phyloP scores from a whole-genome alignment of 1,140 invertebrate genomes.

The Riptortus pedestris region DNA sequence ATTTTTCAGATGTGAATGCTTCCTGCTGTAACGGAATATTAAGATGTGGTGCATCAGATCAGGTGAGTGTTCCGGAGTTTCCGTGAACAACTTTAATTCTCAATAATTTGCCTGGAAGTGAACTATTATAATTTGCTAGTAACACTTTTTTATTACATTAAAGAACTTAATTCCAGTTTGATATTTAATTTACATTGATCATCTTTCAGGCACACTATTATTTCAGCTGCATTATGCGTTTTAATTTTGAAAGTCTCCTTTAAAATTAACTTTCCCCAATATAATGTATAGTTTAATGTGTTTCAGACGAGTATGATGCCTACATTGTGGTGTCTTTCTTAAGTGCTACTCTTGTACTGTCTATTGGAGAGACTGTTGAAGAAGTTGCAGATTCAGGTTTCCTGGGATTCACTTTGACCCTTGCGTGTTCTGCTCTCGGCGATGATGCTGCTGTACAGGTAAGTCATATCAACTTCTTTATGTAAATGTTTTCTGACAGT shows the following conservation, averaged over 20 bases:
- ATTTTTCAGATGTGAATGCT: slow-evolving; percentile 33
- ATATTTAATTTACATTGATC: too few relatives aligned
- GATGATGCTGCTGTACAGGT: slow-evolving; percentile 96
- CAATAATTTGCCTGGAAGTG: too few relatives aligned
- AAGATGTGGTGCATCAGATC: not conserved
- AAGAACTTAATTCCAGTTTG: too few relatives aligned
- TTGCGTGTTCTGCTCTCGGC: slow-evolving; percentile 92
- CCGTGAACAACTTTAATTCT: not conserved
- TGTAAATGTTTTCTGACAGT: too few relatives aligned
- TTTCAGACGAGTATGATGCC: slow-evolving; percentile 94
- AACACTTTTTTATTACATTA: too few relatives aligned
- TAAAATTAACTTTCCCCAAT: too few relatives aligned
- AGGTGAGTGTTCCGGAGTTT: not conserved
- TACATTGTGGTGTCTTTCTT: slow-evolving; percentile 99
- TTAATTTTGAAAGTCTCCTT: too few relatives aligned
- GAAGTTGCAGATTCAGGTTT: slow-evolving; percentile 99
- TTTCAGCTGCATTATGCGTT: too few relatives aligned
- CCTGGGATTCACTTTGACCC: slow-evolving; percentile 92
- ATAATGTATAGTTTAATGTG: too few relatives aligned
- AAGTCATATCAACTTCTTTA: slow-evolving; percentile 30
- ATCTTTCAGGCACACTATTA: too few relatives aligned
- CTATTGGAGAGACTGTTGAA: slow-evolving; percentile 99
- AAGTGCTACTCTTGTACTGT: slow-evolving; percentile 96
- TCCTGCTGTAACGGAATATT: slow-evolving; percentile 40
- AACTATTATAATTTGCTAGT: too few relatives aligned